Conservation (phyloP, 2,888 invertebrate species). For the Phalera bucephala region DNA sequence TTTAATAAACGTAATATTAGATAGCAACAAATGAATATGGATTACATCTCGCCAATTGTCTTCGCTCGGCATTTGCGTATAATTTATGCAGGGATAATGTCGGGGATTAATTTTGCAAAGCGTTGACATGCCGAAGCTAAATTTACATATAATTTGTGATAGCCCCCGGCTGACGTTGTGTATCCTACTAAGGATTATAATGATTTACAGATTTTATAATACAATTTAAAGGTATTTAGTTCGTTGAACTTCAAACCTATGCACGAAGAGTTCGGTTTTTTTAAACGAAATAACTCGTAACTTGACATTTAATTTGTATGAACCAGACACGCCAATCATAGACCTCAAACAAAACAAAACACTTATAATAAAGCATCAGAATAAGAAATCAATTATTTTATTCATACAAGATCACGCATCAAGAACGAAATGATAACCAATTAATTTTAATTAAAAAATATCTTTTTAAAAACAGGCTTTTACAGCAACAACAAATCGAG, state of each 20-base stretch:
- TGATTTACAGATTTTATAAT: not conserved
- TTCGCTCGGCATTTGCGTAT: conserved; percentile 8
- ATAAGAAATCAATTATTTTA: no score
- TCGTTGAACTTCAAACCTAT: not conserved
- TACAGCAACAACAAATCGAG: no score
- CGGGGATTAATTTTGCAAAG: conserved; percentile 11
- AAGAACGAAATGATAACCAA: no score
- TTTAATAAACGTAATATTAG: conserved; percentile 16
- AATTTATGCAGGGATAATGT: conserved; percentile 24
- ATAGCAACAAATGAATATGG: conserved; percentile 19
- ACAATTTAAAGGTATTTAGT: not conserved
- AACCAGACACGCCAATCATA: no score
- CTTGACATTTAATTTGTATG: no score
- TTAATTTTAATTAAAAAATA: no score
- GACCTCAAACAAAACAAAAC: no score
- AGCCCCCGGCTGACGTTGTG: conserved; percentile 6
- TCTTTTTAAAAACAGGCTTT: no score
- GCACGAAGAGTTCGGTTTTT: no score
- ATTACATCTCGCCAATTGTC: conserved; percentile 15
- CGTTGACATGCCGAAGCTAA: conserved; percentile 12
- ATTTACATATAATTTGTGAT: conserved; percentile 22
- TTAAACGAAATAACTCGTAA: no score
- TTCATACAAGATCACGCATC: no score
- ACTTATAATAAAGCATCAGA: no score
- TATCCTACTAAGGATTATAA: not conserved